Conservation (phyloP, 2,888 invertebrate species). For the Achlya flavicornis region DNA sequence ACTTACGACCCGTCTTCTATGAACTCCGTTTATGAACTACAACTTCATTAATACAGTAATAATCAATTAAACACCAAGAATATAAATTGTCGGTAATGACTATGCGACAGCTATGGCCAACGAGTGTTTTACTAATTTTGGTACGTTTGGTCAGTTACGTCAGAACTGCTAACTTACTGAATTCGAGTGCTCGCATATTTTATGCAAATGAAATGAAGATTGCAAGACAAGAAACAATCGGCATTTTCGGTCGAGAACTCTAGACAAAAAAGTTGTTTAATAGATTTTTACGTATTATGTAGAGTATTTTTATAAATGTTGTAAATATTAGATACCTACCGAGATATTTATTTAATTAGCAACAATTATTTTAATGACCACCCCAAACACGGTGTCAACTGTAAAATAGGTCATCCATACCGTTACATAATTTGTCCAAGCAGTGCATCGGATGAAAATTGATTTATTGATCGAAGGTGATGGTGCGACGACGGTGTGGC, state of each 20-base stretch:
- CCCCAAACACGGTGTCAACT: slow-evolving; percentile 24
- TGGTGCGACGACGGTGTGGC: slow-evolving; percentile 61
- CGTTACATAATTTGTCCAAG: slow-evolving; percentile 74
- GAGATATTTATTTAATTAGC: slow-evolving; percentile 14
- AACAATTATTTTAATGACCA: slow-evolving; percentile 1
- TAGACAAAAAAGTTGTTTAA: slow-evolving; percentile 41
- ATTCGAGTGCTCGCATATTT: slow-evolving; percentile 71
- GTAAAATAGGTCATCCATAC: slow-evolving; percentile 65
- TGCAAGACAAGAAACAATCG: slow-evolving; percentile 62
- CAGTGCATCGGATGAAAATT: slow-evolving; percentile 76
- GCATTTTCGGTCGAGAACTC: slow-evolving; percentile 54
- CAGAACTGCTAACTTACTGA: slow-evolving; percentile 64
- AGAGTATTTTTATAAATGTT: slow-evolving; percentile 10
- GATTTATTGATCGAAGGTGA: slow-evolving; percentile 71
- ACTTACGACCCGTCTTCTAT: slow-evolving; percentile 53
- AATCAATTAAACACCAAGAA: slow-evolving; percentile 64
- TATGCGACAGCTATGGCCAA: slow-evolving; percentile 66
- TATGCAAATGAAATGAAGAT: slow-evolving; percentile 70
- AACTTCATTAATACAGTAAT: slow-evolving; percentile 50
- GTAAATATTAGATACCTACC: slow-evolving; percentile 15
- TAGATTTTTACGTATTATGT: slow-evolving; percentile 23
- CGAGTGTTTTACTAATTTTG: slow-evolving; percentile 76
- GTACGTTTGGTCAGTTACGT: slow-evolving; percentile 65
- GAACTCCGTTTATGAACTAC: slow-evolving; percentile 40
- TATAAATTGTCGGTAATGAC: slow-evolving; percentile 71